Evolutionary conservation across 2,113 vertebrate genomes (phyloP).

Genomic region (Brienomyrus brachyistius): DNA sequence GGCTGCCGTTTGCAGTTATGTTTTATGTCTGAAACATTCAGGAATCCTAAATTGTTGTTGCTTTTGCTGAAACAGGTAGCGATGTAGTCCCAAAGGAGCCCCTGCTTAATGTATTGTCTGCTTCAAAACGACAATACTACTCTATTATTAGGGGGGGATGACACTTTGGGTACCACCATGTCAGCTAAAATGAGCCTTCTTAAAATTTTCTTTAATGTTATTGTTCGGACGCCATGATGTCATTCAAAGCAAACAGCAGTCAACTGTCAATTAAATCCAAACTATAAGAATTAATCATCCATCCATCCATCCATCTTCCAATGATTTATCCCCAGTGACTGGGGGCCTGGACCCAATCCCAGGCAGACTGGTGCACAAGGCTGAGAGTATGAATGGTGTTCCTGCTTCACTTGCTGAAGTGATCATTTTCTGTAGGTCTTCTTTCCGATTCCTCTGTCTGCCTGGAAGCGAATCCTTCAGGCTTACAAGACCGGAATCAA

Average conservation of each 20-base stretch:
- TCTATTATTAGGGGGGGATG: not conserved
- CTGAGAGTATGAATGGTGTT: not conserved
- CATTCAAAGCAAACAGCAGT: not conserved
- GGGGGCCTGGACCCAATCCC: not conserved
- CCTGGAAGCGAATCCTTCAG: not conserved
- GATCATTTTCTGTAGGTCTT: not conserved
- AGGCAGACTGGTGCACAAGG: not conserved
- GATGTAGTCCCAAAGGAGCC: not conserved
- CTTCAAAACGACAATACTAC: not conserved
- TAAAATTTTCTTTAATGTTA: not conserved
- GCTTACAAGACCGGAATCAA: slow-evolving; percentile 31
- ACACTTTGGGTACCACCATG: not conserved
- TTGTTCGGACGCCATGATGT: not conserved
- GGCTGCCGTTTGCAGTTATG: not conserved
- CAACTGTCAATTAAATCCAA: not conserved
- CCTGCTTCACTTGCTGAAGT: not conserved
- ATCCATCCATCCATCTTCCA: not conserved
- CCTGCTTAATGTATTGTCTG: not conserved
- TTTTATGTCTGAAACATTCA: not conserved
- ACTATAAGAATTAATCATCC: not conserved
- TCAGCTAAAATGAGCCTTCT: not conserved
- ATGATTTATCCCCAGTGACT: not conserved
- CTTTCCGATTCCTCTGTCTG: not conserved
- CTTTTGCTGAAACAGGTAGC: not conserved
- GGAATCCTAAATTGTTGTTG: not conserved